Evolutionary conservation across 1,140 invertebrate genomes (phyloP).

Genomic region (Megalonaias nervosa): DNA sequence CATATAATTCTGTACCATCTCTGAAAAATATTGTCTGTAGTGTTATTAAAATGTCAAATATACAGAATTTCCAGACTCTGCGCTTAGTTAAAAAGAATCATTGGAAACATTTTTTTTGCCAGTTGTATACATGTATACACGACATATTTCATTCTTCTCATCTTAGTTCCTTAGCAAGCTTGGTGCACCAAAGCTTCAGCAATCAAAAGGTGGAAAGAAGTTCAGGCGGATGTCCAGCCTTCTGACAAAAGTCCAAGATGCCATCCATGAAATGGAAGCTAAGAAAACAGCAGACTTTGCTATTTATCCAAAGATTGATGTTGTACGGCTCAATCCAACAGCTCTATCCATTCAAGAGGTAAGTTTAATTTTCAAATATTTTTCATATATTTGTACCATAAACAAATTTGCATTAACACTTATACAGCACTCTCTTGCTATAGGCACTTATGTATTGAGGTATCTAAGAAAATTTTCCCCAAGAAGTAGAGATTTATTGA

Average conservation of each 20-base stretch:
- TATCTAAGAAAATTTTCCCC: no score
- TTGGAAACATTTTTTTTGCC: no score
- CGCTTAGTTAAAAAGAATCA: neutral
- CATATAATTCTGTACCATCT: no score
- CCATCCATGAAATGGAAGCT: slow-evolving; percentile 40
- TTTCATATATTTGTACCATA: neutral
- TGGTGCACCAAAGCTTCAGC: slow-evolving; percentile 28
- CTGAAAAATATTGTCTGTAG: no score
- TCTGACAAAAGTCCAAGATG: slow-evolving; percentile 42
- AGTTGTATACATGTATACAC: neutral
- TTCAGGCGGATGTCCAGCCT: slow-evolving; percentile 31
- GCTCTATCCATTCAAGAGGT: slow-evolving; percentile 59
- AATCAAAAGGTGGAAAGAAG: slow-evolving; percentile 34
- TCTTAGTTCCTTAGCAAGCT: slow-evolving; percentile 26
- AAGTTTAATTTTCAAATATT: neutral
- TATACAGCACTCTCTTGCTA: no score
- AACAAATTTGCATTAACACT: no score
- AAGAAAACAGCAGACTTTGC: slow-evolving; percentile 42
- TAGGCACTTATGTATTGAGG: no score
- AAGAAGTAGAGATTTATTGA: no score
- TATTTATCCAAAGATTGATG: slow-evolving; percentile 61
- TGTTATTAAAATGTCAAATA: neutral
- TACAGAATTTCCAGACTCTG: neutral
- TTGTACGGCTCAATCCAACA: slow-evolving; percentile 55
- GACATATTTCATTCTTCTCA: neutral